phyloP scores from a whole-genome alignment of 2,797 vertebrate genomes.

The Melanotaenia trifasciata region DNA sequence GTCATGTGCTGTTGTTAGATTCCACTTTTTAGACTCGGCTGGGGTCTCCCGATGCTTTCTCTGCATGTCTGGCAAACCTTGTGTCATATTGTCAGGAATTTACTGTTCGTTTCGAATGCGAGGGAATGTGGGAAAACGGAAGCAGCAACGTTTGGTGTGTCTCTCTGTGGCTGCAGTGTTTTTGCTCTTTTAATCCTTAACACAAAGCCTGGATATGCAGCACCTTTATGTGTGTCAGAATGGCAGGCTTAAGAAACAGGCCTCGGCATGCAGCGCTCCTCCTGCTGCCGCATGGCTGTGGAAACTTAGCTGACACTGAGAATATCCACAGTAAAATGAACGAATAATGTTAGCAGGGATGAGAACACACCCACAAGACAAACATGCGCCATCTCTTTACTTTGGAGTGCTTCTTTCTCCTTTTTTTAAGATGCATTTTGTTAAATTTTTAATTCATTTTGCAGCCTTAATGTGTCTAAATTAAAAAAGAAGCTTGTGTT shows the following conservation, averaged over 20 bases:
- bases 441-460: background rate
- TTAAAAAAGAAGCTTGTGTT: background rate
- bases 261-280: conserved; percentile 70
- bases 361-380: conserved; percentile 41
- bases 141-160: conserved; percentile 63
- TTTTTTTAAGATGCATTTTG: background rate
- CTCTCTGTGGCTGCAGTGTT: conserved; percentile 74
- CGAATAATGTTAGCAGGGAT: conserved; percentile 59
- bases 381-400: conserved; percentile 20
- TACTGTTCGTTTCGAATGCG: conserved; percentile 20
- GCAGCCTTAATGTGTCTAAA: background rate
- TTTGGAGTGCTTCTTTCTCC: background rate
- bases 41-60: conserved; percentile 19
- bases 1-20: conserved; percentile 14
- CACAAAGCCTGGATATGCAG: conserved; percentile 84
- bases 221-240: conserved; percentile 79
- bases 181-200: conserved; percentile 79
- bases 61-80: conserved; percentile 24
- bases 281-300: conserved; percentile 63
- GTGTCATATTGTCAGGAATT: conserved; percentile 51
- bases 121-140: conserved; percentile 57
- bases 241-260: conserved; percentile 76
- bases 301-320: conserved; percentile 76
- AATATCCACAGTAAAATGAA: conserved; percentile 64
- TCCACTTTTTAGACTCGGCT: conserved; percentile 35